Evolutionary conservation across 1,140 invertebrate genomes (phyloP).

Genomic region (Wiebesia pumilae): DNA sequence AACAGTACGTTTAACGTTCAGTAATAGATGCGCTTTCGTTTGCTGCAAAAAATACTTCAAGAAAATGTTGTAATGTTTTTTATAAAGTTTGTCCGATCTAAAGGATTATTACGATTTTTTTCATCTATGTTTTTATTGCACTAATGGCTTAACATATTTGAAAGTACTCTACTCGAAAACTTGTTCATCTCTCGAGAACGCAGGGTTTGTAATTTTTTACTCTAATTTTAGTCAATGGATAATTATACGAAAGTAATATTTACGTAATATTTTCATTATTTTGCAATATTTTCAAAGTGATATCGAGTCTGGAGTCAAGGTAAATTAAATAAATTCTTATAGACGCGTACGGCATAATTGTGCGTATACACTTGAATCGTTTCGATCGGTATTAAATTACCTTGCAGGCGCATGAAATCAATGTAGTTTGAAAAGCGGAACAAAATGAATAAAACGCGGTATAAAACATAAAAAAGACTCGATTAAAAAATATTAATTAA

Average conservation of each 20-base stretch:
- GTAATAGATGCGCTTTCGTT: conserved; percentile 36
- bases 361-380: not conserved
- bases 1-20: conserved; percentile 44
- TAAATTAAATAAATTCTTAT: conserved; percentile 12
- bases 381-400: not conserved
- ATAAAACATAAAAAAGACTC: not conserved
- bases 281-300: conserved; percentile 33
- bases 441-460: not conserved
- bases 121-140: conserved; percentile 49
- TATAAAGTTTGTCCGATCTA: conserved; percentile 22
- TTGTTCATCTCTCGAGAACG: conserved; percentile 1
- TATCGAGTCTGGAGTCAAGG: not conserved
- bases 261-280: conserved; percentile 31
- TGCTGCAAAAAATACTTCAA: conserved; percentile 38
- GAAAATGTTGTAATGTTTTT: conserved; percentile 21
- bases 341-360: not conserved
- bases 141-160: conserved; percentile 38
- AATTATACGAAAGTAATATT: conserved; percentile 42
- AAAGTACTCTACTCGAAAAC: conserved; percentile 33
- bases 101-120: conserved; percentile 29
- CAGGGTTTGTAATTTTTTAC: conserved; percentile 22
- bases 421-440: conserved; percentile 5
- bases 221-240: conserved; percentile 15
- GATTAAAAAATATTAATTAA: conserved; percentile 13
- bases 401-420: not conserved